Evolutionary conservation across 1,140 invertebrate species (phyloP).

Genomic region (Macrosteles quadrilineatus): DNA sequence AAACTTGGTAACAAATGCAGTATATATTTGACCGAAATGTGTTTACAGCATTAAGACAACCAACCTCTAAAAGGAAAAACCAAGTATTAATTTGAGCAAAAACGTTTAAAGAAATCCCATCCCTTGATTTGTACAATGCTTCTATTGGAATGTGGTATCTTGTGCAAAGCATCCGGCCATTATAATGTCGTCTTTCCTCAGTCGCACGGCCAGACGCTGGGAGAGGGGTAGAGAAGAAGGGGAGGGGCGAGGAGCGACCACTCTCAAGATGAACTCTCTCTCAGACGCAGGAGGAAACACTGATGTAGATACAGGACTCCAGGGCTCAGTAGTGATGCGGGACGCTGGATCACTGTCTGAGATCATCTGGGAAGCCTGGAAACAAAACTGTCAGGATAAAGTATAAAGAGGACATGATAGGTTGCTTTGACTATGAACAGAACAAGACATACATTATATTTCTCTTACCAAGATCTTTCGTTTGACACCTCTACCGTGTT

Average conservation of each 20-base stretch:
- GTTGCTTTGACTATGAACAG: too few species aligned
- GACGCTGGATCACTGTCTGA: slow-evolving; percentile 20
- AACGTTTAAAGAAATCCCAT: too few species aligned
- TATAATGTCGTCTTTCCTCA: slow-evolving; percentile 33
- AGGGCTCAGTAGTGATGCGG: neutral
- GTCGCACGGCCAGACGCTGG: slow-evolving; percentile 34
- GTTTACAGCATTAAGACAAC: too few species aligned
- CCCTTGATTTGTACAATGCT: too few species aligned
- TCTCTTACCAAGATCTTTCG: too few species aligned
- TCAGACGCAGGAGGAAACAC: slow-evolving; percentile 34
- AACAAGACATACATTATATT: too few species aligned
- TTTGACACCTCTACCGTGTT: too few species aligned
- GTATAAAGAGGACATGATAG: too few species aligned
- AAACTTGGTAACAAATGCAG: too few species aligned
- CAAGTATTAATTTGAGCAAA: too few species aligned
- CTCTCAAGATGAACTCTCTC: slow-evolving; percentile 40
- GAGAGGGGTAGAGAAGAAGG: slow-evolving; percentile 33
- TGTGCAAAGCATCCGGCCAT: slow-evolving; percentile 40
- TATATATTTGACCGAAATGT: too few species aligned
- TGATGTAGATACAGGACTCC: slow-evolving; percentile 15
- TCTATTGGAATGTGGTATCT: slow-evolving; percentile 38
- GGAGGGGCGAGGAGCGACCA: slow-evolving; percentile 33
- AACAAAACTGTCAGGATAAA: slow-evolving; percentile 26
- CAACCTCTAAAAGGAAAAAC: too few species aligned
- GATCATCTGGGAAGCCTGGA: slow-evolving; percentile 31